Evolutionary conservation across 2,888 invertebrate species (phyloP).

Genomic region (Napeogenes inachia): DNA sequence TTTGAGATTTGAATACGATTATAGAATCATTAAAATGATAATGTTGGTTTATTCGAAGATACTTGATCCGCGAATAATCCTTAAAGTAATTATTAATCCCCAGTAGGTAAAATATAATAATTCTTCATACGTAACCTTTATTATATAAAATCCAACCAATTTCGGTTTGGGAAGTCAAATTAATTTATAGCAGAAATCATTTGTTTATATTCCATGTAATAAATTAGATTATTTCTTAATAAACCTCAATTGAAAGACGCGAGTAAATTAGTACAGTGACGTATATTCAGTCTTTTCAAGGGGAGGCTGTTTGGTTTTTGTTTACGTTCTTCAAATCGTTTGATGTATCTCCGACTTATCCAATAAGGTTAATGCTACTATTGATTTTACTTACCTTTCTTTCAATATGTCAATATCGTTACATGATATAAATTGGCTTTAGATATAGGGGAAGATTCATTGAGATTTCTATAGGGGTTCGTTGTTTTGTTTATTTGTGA

Average conservation of each 20-base stretch:
- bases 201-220: background rate
- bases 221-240: background rate
- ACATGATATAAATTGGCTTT: slow-evolving; percentile 30
- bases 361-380: slow-evolving; percentile 67
- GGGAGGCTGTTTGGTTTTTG: slow-evolving; percentile 52
- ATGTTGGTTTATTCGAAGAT: too few relatives aligned
- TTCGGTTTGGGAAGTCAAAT: too few relatives aligned
- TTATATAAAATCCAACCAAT: too few relatives aligned
- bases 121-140: too few relatives aligned
- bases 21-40: too few relatives aligned
- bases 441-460: slow-evolving; percentile 15
- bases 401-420: slow-evolving; percentile 36
- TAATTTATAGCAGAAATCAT: too few relatives aligned
- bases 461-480: background rate
- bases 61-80: background rate
- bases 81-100: too few relatives aligned
- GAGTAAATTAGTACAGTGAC: background rate
- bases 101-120: too few relatives aligned
- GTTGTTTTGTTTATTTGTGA: background rate
- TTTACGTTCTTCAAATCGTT: slow-evolving; percentile 46
- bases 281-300: slow-evolving; percentile 45
- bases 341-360: slow-evolving; percentile 70
- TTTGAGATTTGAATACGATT: too few relatives aligned
- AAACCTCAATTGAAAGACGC: background rate
- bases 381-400: slow-evolving; percentile 39